These are phyloP conservation scores for Planococcus citri DNA, from an alignment of 1,140 invertebrate species.

Conservation along the genomic window DNA sequence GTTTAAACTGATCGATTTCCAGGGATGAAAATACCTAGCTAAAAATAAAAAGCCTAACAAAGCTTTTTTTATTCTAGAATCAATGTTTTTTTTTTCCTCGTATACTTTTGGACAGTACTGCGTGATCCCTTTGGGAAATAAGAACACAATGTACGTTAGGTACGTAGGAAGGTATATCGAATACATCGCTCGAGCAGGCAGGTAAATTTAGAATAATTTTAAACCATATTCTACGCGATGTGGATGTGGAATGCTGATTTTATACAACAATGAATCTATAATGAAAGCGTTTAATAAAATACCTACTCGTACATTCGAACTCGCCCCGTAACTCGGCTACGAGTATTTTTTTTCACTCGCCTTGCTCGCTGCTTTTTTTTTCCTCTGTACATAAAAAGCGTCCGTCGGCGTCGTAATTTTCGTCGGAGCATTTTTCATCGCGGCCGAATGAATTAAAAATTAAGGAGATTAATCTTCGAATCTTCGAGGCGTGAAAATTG, in stretches of 20 bases:
- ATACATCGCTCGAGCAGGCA: neutral
- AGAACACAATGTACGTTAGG: neutral
- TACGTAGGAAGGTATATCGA: neutral
- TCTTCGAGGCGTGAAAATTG: neutral
- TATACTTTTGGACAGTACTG: no score
- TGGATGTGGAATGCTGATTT: neutral
- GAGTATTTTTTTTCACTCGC: neutral
- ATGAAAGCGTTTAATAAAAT: conserved; percentile 6
- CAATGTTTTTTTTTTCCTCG: no score
- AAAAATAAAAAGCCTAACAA: no score
- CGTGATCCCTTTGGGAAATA: neutral
- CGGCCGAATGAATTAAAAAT: neutral
- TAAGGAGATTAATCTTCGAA: neutral
- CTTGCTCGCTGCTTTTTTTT: no score
- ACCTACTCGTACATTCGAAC: neutral
- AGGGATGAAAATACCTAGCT: no score
- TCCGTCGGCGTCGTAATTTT: neutral
- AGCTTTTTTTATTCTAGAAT: no score
- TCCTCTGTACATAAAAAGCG: neutral
- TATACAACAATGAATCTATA: conserved; percentile 9
- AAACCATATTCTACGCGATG: no score
- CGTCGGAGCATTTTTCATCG: neutral
- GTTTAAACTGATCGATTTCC: no score
- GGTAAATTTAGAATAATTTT: neutral
- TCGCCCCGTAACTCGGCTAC: neutral